Evolutionary conservation across 2,888 invertebrate species (phyloP).

Genomic region (Lordiphosa andalusiaca): DNA sequence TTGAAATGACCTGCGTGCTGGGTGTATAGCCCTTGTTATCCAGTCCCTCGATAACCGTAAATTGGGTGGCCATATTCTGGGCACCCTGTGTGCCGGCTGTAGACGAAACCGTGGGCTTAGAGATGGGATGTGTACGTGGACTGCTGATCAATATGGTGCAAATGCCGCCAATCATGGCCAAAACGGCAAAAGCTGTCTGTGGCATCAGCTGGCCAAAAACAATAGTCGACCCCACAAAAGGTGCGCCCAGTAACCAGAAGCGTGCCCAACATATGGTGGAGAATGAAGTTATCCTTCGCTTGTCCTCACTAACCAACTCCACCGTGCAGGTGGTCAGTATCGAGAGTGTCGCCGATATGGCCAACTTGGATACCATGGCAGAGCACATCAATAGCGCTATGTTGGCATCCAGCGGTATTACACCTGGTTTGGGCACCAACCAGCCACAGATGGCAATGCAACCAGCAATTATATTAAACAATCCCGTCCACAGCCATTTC

Average conservation of each 20-base stretch:
- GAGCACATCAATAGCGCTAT: slow-evolving; percentile 78
- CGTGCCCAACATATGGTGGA: slow-evolving; percentile 80
- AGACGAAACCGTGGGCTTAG: slow-evolving; percentile 34
- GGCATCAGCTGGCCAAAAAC: slow-evolving; percentile 79
- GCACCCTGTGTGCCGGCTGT: slow-evolving; percentile 31
- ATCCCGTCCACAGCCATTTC: slow-evolving; percentile 79
- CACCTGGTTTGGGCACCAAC: slow-evolving; percentile 75
- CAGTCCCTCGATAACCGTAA: slow-evolving; percentile 62
- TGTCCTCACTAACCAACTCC: slow-evolving; percentile 79
- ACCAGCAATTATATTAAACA: slow-evolving; percentile 79
- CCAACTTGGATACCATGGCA: slow-evolving; percentile 80
- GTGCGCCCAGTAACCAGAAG: slow-evolving; percentile 80
- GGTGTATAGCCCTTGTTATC: slow-evolving; percentile 70
- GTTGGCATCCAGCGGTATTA: slow-evolving; percentile 71
- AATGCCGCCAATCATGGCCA: slow-evolving; percentile 78
- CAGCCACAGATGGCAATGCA: slow-evolving; percentile 78
- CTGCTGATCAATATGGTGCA: slow-evolving; percentile 77
- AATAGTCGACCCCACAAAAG: slow-evolving; percentile 79
- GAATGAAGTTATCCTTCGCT: slow-evolving; percentile 78
- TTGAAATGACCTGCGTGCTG: slow-evolving; percentile 51
- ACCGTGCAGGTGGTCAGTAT: slow-evolving; percentile 80
- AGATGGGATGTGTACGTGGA: slow-evolving; percentile 76
- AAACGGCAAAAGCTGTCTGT: slow-evolving; percentile 78
- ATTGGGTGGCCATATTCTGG: slow-evolving; percentile 60
- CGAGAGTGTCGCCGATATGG: slow-evolving; percentile 79